Evolutionary conservation across 2,113 vertebrate genomes (phyloP).

Genomic region (Prietella phreatophila): DNA sequence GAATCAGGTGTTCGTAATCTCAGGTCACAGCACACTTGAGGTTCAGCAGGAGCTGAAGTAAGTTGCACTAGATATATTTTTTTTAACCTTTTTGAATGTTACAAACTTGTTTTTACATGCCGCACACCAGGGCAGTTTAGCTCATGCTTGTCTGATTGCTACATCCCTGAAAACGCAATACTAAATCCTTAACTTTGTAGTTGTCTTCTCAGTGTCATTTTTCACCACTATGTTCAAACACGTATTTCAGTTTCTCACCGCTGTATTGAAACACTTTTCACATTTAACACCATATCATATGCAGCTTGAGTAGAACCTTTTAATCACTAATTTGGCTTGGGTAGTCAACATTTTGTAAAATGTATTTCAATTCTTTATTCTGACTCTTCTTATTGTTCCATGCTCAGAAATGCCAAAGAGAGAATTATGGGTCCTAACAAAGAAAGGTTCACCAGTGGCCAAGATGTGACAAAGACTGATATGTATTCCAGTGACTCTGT

Average conservation of each 20-base stretch:
- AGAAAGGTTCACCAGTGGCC: slow-evolving; percentile 55
- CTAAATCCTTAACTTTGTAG: neutral
- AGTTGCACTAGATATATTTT: neutral
- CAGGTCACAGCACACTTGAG: slow-evolving; percentile 70
- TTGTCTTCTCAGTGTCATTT: neutral
- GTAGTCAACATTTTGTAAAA: neutral
- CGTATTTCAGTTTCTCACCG: neutral
- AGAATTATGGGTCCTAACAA: slow-evolving; percentile 64
- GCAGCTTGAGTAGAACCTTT: neutral
- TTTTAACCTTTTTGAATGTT: neutral
- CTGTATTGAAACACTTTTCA: neutral
- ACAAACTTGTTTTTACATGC: neutral
- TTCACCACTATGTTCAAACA: neutral
- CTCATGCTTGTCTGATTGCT: neutral
- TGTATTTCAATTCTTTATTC: neutral
- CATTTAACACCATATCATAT: neutral
- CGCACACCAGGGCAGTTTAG: neutral
- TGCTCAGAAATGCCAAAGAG: slow-evolving; percentile 72
- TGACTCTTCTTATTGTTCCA: neutral
- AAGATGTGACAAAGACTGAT: slow-evolving; percentile 60
- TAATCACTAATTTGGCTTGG: neutral
- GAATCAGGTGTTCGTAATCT: slow-evolving; percentile 77
- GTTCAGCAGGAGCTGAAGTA: slow-evolving; percentile 78
- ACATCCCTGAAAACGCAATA: neutral
- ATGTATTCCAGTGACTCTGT: slow-evolving; percentile 61